Base-by-base conservation (phyloP, 2,888 invertebrate genomes). In the Myathropa florea region DNA sequence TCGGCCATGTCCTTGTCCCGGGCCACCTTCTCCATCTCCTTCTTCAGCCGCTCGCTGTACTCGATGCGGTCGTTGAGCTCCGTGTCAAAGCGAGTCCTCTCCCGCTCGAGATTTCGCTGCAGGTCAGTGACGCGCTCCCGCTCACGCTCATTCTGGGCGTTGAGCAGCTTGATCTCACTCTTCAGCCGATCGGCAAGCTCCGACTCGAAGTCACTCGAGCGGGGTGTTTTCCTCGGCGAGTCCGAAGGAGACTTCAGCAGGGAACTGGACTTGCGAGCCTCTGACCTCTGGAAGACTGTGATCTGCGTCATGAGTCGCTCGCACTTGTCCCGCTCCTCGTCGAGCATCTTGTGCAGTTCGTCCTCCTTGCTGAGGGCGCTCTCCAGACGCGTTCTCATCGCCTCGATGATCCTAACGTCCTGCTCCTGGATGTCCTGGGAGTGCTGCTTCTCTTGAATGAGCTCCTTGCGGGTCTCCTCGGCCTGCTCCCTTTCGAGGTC, bases 401-500 rank as follows among this genome's bases (percentile, higher is more conserved):
- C 94, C 89, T 95, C 94, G 87, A 96, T 95, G 91, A 95, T 94
- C 89, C 94, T 93, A 0, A 95, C 94, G 91, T 96, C 95, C 91
- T 95, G 95, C 28, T 94, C 93, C 93, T 95, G 94, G 55, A 93
- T 92, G 7, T 92, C 91, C 68, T 94, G 94, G 0, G 94, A 93
- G 55, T 94, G 93, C 60, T 94, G 93, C 89, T 94, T 94, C 89
- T 95, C 95, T 26, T 94, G 92, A 77, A 94, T 94, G 14, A 96
- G 91, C 80, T 94, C 92, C 39, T 94, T 93, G 88, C 95, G 94
- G 68, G 95, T 91, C 26, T 94, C 93, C 3, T 93, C 94, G 24
- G 94, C 93, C 77, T 92, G 90, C 9, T 91, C 91, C 0, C 91
- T 90, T 73, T 92, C 91, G 7, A 91, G 89, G 10, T 89, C 77